Percentiles rank a stretch among this genome's conserved stretches.
phyloP scores from a whole-genome alignment of 2,113 vertebrate genomes.

The Xenopus tropicalis region UCB_Xtro_10.0 CM004447.2:110611501-110612000 shows the following conservation, averaged over 20 bases:
- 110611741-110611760: conserved; percentile 41
- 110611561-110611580: no score
- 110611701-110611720: conserved; percentile 35
- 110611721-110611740: conserved; percentile 16
- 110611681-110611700: conserved; percentile 34
- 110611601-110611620: no score
- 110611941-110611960: conserved; percentile 22
- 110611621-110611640: not conserved
- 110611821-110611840: conserved; percentile 38
- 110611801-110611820: conserved; percentile 41
- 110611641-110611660: conserved; percentile 20
- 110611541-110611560: no score
- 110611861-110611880: conserved; percentile 28
- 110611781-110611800: conserved; percentile 28
- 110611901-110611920: conserved; percentile 17
- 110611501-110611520: no score
- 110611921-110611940: not conserved
- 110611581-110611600: no score
- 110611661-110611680: conserved; percentile 19
- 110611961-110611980: conserved; percentile 15
- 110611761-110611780: conserved; percentile 32
- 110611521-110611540: no score
- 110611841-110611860: conserved; percentile 31
- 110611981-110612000: conserved; percentile 18
- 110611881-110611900: conserved; percentile 3